Base-by-base conservation (phyloP, 2,797 vertebrate genomes). In the Sebastes kiyomatsui region DNA sequence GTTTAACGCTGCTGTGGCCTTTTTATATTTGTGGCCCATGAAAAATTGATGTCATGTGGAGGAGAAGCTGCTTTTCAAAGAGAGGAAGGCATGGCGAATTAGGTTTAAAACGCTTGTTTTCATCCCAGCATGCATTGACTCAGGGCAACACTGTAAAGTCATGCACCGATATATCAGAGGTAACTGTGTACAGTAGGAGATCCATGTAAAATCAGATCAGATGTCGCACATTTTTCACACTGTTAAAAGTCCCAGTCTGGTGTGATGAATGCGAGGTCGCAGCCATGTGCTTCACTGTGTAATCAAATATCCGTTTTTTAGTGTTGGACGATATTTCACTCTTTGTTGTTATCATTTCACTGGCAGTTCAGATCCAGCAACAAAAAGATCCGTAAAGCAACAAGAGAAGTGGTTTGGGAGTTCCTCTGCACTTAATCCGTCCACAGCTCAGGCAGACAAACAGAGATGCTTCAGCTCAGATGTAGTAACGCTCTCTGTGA, bases 341-440 rank as follows among this genome's bases (percentile, higher is more conserved):
- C 54, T 38, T 64, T 79, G 18, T 49, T 69, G 25, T 30, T 46
- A 33, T 46, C 25, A 20, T 75, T n/a, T 55, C 42, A 46, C 10
- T 42, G 5, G 13, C 62, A 2, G 55, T 12, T 61, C 14, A 42
- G 49, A 66, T 56, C 30, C 18, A 28, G 71, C n/a, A n/a, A n/a
- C n/a, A n/a, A n/a, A n/a, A n/a, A n/a, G n/a, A n/a, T n/a, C 93
- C 92, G 77, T 92, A 90, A 92, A 95, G 94, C 93, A 95, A 93
- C 16, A 86, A 71, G 96, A 95, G 95, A 96, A 92, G 95, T 94
- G 94, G 94, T 96, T 95, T 96, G 96, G 96, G 96, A 97, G 97
- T 97, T 97, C 95, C 94, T 96, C 92, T 81, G 94, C 93, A 84
- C 93, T 96, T 94, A 96, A 95, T 96, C 96, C 94, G 96, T 93